phyloP scores from a whole-genome alignment of 1,140 invertebrate genomes.

The Bombus impatiens region DNA sequence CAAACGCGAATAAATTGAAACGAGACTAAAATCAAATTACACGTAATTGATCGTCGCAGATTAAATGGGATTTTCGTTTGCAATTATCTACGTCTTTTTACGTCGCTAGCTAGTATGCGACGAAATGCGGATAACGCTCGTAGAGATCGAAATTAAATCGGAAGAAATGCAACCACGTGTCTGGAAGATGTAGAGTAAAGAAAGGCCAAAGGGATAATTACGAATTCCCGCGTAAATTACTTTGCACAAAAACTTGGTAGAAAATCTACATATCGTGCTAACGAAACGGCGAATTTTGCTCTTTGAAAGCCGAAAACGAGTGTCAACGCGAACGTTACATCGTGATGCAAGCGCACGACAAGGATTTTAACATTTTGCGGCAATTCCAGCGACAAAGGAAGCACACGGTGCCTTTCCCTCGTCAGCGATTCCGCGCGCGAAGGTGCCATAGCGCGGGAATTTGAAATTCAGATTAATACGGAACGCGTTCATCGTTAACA shows the following conservation, averaged over 20 bases:
- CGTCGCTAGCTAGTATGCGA: background rate
- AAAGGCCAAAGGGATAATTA: too few species aligned
- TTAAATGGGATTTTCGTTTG: background rate
- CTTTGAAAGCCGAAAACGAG: background rate
- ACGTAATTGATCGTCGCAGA: rapidly evolving
- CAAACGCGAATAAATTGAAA: background rate
- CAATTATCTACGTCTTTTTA: background rate
- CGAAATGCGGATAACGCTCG: too few species aligned
- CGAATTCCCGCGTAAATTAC: background rate
- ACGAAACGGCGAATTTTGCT: background rate
- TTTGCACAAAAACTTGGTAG: background rate
- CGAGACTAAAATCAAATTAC: background rate
- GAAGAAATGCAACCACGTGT: too few species aligned
- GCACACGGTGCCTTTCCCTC: slow-evolving; percentile 4
- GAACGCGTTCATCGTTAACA: slow-evolving; percentile 62
- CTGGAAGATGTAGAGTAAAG: too few species aligned
- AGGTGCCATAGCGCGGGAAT: slow-evolving; percentile 59
- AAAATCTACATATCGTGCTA: too few species aligned
- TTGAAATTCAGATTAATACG: slow-evolving; percentile 68
- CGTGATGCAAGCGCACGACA: background rate
- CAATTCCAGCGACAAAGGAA: slow-evolving; percentile 34
- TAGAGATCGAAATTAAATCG: too few species aligned
- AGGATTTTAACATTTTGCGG: slow-evolving; percentile 42
- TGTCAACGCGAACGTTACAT: background rate
- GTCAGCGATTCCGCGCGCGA: slow-evolving; percentile 44